Evolutionary conservation across 2,113 vertebrate genomes (phyloP).

Genomic region (Alethe diademata): DNA sequence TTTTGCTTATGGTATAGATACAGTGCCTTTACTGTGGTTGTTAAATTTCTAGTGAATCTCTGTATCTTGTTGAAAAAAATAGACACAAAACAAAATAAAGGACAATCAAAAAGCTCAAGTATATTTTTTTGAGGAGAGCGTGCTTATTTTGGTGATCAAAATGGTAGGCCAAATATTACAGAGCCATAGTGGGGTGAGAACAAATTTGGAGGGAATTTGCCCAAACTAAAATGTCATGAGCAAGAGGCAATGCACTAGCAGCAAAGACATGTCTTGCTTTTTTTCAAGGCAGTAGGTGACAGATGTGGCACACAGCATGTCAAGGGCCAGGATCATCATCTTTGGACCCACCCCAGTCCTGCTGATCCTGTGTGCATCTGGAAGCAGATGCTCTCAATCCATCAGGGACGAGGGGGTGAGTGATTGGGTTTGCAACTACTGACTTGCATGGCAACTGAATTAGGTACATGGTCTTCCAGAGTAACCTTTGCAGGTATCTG

Average conservation of each 20-base stretch:
- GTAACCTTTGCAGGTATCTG: neutral
- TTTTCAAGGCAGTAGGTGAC: neutral
- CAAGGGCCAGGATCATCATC: neutral
- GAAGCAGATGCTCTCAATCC: neutral
- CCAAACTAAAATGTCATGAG: neutral
- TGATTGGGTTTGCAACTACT: neutral
- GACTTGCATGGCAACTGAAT: neutral
- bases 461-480: neutral
- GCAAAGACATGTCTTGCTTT: neutral
- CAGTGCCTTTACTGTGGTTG: neutral
- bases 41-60: neutral
- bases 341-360: neutral
- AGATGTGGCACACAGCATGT: neutral
- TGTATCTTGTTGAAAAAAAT: neutral
- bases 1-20: neutral
- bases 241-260: neutral
- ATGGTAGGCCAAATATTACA: neutral
- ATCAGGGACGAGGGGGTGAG: fast-evolving
- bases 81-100: neutral
- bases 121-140: neutral
- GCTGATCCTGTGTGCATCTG: neutral
- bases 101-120: neutral
- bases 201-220: neutral
- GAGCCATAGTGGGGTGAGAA: neutral
- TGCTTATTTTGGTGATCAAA: neutral